These are phyloP conservation scores for Volucella bombylans DNA, from an alignment of 2,888 invertebrate species.

Conservation along the genomic window DNA sequence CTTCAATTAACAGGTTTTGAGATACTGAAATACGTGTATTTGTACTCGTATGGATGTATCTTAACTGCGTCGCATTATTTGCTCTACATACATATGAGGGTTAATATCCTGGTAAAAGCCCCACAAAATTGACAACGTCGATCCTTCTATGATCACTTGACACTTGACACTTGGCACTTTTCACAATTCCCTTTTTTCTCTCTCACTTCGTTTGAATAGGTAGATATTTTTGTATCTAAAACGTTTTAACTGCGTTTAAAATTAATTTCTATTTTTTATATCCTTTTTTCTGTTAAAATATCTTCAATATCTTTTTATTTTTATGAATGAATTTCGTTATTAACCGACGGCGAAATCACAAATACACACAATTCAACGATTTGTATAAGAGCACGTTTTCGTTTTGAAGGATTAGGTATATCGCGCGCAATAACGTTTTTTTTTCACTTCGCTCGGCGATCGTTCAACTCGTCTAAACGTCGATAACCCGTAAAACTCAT, in stretches of 20 bases:
- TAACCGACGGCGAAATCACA: slow-evolving; percentile 63
- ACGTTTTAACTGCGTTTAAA: slow-evolving; percentile 8
- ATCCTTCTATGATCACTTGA: slow-evolving; percentile 19
- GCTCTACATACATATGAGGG: slow-evolving; percentile 9
- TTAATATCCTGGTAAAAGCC: slow-evolving; percentile 59
- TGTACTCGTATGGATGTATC: slow-evolving; percentile 19
- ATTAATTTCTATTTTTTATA: neutral
- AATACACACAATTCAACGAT: slow-evolving; percentile 20
- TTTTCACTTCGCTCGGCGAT: slow-evolving; percentile 46
- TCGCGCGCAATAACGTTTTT: slow-evolving; percentile 42
- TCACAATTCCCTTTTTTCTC: slow-evolving; percentile 12
- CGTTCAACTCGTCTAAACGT: slow-evolving; percentile 56
- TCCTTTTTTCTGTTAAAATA: slow-evolving; percentile 23
- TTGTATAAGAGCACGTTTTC: slow-evolving; percentile 26
- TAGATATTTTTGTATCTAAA: neutral
- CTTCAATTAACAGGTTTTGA: slow-evolving; percentile 69
- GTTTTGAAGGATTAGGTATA: neutral
- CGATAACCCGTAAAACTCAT: slow-evolving; percentile 67
- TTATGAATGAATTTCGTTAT: neutral
- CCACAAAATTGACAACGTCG: slow-evolving; percentile 26
- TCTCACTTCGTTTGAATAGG: neutral
- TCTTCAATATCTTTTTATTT: slow-evolving; percentile 1
- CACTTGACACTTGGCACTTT: slow-evolving; percentile 16
- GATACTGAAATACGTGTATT: slow-evolving; percentile 35
- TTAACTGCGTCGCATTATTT: slow-evolving; percentile 61